A percentile compares a stretch with the other conserved stretches of the same genome.
phyloP scores from a whole-genome alignment of 2,888 invertebrate genomes.

The Cephus pulcher region DNA sequence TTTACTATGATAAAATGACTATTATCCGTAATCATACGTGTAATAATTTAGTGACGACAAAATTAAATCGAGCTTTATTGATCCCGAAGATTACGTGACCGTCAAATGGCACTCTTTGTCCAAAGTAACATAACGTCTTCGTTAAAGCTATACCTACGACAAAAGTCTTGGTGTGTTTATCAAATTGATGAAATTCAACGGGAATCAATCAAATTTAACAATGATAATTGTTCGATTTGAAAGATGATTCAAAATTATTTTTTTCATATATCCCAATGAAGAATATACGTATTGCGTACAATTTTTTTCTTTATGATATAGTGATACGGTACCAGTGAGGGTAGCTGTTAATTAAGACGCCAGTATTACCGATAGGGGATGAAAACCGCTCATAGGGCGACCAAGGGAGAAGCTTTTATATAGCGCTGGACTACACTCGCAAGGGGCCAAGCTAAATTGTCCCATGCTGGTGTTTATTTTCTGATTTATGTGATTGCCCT shows the following conservation, averaged over 20 bases:
- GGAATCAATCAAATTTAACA: not conserved
- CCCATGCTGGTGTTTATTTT: conserved; percentile 51
- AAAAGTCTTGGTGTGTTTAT: not conserved
- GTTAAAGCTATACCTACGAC: not conserved
- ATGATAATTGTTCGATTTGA: not conserved
- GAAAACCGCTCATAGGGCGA: conserved; percentile 29
- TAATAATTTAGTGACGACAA: conserved; percentile 41
- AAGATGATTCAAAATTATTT: not conserved
- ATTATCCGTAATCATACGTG: not conserved
- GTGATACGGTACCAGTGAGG: conserved; percentile 10
- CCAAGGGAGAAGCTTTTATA: conserved; percentile 37
- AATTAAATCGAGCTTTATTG: conserved; percentile 48
- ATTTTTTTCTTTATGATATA: conserved; percentile 13
- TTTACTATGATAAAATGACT: not conserved
- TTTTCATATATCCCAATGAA: not conserved
- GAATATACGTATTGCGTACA: not conserved
- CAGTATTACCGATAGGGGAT: conserved; percentile 47
- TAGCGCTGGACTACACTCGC: conserved; percentile 26
- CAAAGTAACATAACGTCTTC: not conserved
- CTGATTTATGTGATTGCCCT: conserved; percentile 57
- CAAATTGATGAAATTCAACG: not conserved
- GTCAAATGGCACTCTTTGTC: conserved; percentile 23
- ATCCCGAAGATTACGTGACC: conserved; percentile 44
- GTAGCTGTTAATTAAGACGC: conserved; percentile 56
- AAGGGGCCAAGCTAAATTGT: conserved; percentile 46